Percentiles rank a stretch among this genome's conserved stretches.
Evolutionary conservation across 2,113 vertebrate species (phyloP).

Genomic region (Haemorhous mexicanus): DNA sequence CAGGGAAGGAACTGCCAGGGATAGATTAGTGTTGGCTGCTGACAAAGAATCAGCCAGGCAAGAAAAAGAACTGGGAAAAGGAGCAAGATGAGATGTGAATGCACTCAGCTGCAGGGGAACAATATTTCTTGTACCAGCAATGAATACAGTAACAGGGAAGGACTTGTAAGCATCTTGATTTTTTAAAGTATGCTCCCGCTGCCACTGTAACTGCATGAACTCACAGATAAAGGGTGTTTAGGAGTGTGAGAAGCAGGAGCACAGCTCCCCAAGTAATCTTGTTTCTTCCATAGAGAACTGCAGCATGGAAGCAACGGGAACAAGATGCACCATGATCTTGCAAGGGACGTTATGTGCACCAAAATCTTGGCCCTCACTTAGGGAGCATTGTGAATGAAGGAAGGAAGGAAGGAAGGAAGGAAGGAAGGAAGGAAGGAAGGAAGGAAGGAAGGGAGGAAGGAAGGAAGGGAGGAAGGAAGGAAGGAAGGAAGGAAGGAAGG

Average conservation of each 20-base stretch:
- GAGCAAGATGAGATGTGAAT: neutral
- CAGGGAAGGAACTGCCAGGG: neutral
- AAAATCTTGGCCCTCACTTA: neutral
- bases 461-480: neutral
- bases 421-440: no score
- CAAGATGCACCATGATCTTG: neutral
- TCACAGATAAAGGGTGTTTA: neutral
- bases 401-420: no score
- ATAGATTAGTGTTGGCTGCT: slow-evolving; percentile 4
- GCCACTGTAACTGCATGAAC: neutral
- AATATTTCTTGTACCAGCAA: neutral
- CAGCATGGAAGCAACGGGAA: neutral
- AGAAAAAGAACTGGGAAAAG: neutral
- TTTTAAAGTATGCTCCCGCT: neutral
- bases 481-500: neutral
- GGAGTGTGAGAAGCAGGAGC: neutral
- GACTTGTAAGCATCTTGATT: neutral
- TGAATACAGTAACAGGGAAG: neutral
- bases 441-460: neutral
- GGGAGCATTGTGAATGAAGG: neutral
- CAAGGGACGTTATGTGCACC: neutral
- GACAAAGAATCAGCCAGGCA: slow-evolving; percentile 5
- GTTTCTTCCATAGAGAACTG: neutral
- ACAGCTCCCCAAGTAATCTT: neutral
- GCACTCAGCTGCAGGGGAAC: neutral